Percentiles rank a stretch among this genome's conserved stretches.
These are phyloP conservation scores for Amaurobius ferox DNA, from an alignment of 2,888 invertebrate genomes.

Conservation along the genomic window DNA sequence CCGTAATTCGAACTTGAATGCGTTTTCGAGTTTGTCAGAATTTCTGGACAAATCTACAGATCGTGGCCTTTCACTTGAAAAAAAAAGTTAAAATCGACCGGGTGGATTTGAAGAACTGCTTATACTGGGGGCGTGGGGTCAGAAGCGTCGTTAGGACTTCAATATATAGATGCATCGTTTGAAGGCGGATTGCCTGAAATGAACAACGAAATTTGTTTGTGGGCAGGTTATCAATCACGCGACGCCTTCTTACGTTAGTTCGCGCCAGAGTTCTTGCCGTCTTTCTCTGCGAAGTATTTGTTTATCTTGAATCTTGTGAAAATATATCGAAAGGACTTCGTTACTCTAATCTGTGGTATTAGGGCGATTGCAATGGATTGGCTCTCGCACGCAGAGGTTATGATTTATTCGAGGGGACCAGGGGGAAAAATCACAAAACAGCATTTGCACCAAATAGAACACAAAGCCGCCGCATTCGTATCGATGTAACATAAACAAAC, in stretches of 20 bases:
- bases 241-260: constrained; percentile 22
- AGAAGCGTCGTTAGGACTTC: too few species aligned
- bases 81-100: too few species aligned
- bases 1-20: too few species aligned
- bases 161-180: too few species aligned
- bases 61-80: too few species aligned
- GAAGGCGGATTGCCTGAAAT: too few species aligned
- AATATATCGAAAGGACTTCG: not conserved
- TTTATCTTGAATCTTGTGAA: not conserved
- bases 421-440: constrained; percentile 7
- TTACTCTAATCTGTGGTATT: not conserved
- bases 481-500: constrained; percentile 38
- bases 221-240: too few species aligned
- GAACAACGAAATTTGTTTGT: too few species aligned
- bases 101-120: too few species aligned
- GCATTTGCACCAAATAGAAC: constrained; percentile 5
- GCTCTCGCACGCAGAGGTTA: not conserved
- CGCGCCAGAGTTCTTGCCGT: constrained; percentile 25
- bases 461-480: constrained; percentile 25
- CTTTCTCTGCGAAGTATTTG: not conserved
- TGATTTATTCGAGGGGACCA: not conserved
- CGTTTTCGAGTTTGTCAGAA: too few species aligned
- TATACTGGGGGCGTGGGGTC: too few species aligned
- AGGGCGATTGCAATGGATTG: constrained; percentile 6
- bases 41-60: too few species aligned